Percentiles rank a stretch among this genome's conserved stretches.
These are phyloP conservation scores for Drosophila rubida DNA, from an alignment of 2,888 invertebrate genomes.

Conservation along the genomic window DNA sequence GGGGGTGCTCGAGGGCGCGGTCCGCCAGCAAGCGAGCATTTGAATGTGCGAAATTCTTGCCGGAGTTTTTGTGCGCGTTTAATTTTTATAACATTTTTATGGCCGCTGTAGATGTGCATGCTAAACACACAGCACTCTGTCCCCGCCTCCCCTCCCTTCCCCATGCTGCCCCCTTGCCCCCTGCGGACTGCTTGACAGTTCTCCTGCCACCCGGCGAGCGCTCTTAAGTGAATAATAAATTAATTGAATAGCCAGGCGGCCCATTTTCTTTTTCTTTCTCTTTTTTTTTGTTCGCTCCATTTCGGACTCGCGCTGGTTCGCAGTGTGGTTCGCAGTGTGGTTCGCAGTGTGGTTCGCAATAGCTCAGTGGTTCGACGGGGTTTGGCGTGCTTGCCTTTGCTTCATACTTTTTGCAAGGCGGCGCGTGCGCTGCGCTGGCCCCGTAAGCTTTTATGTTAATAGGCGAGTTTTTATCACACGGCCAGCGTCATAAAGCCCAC, in stretches of 20 bases:
- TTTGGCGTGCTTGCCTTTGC: not conserved
- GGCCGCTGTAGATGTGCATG: constrained; percentile 59
- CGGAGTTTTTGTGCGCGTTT: constrained; percentile 61
- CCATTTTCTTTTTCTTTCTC: constrained; percentile 38
- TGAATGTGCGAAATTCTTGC: constrained; percentile 73
- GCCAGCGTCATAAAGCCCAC: constrained; percentile 30
- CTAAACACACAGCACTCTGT: constrained; percentile 31
- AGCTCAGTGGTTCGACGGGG: not conserved
- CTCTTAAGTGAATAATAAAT: constrained; percentile 80
- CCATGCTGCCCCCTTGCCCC: not conserved
- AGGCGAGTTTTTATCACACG: constrained; percentile 57
- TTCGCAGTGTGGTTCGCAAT: not conserved
- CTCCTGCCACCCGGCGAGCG: constrained; percentile 36
- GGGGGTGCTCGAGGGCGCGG: constrained; percentile 27
- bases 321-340: not conserved
- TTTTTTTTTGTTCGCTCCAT: too few relatives aligned
- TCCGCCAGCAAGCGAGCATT: too few relatives aligned
- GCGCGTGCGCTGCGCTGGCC: constrained; percentile 25
- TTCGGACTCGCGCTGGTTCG: too few relatives aligned
- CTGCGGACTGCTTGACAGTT: not conserved
- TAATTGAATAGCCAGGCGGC: constrained; percentile 78
- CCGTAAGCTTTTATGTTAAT: constrained; percentile 70
- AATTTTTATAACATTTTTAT: constrained; percentile 80
- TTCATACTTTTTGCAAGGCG: not conserved
- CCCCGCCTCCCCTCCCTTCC: not conserved